These are phyloP conservation scores for Selene dorsalis DNA, from an alignment of 2,797 vertebrate species.

Conservation along the genomic window DNA sequence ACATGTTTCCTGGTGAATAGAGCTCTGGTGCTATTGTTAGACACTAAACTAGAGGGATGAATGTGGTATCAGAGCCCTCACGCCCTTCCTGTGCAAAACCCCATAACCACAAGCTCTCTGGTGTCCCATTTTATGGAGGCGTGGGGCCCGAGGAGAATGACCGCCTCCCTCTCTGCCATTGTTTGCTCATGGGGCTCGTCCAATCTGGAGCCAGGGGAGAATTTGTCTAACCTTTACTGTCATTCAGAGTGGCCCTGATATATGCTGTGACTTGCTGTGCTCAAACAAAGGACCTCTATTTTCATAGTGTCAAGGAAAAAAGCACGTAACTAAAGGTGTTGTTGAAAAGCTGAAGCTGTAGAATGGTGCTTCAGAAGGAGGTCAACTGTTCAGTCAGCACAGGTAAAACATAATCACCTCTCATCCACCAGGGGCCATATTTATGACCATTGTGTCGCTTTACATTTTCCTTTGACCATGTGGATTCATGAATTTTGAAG, in stretches of 20 bases:
- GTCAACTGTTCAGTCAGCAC: not conserved
- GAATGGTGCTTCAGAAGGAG: not conserved
- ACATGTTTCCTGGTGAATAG: conserved; percentile 50
- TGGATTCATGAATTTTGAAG: no score
- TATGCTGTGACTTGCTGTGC: conserved; percentile 21
- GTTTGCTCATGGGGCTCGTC: conserved; percentile 60
- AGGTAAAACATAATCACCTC: not conserved
- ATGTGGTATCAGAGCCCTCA: conserved; percentile 52
- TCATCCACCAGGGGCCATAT: no score
- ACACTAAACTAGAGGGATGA: conserved; percentile 65
- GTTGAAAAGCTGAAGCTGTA: not conserved
- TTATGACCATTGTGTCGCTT: no score
- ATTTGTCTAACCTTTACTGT: conserved; percentile 54
- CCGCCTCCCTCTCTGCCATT: conserved; percentile 48
- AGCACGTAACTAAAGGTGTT: not conserved
- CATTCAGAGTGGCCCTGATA: conserved; percentile 57
- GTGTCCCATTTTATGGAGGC: conserved; percentile 67
- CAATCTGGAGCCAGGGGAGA: conserved; percentile 54
- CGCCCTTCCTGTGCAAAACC: conserved; percentile 46
- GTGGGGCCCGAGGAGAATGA: conserved; percentile 50
- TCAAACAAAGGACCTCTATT: conserved; percentile 42
- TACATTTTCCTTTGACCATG: no score
- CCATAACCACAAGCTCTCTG: conserved; percentile 35
- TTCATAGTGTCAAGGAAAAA: conserved; percentile 11
- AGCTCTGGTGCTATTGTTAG: conserved; percentile 51